Evolutionary conservation across 2,113 vertebrate species (phyloP).

Genomic region (Xenus cinereus): DNA sequence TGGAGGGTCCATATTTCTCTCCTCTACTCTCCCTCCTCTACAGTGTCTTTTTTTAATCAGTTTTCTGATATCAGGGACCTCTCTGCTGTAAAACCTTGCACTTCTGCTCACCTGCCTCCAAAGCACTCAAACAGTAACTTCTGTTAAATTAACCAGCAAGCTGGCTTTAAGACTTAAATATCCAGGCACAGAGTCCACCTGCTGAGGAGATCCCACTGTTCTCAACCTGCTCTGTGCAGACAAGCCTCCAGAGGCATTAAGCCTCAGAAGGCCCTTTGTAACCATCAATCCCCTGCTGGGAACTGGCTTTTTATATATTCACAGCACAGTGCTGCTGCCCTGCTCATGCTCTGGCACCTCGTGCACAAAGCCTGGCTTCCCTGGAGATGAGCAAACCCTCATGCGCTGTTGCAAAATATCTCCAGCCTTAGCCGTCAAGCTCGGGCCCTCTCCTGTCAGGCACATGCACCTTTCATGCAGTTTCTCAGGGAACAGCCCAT

Average conservation of each 20-base stretch:
- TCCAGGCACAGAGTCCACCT: background rate
- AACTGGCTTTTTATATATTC: background rate
- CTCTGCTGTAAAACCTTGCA: background rate
- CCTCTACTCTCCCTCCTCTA: background rate
- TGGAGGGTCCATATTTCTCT: background rate
- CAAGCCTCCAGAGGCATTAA: background rate
- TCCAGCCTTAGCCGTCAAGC: background rate
- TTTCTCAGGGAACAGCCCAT: background rate
- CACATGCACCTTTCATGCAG: background rate
- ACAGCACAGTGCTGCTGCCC: background rate
- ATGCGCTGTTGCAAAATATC: background rate
- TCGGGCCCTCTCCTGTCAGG: background rate
- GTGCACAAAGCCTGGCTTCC: background rate
- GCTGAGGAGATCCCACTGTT: background rate
- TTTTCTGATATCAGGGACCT: too few relatives aligned
- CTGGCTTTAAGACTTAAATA: background rate
- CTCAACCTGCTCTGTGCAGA: background rate
- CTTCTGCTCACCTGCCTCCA: background rate
- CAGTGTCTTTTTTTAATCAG: background rate
- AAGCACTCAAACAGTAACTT: background rate
- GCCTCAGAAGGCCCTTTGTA: background rate
- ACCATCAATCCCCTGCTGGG: background rate
- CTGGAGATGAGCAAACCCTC: background rate
- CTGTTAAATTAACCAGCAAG: constrained; percentile 1
- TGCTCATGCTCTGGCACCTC: background rate